Percentiles rank a stretch among this genome's conserved stretches.
phyloP scores from a whole-genome alignment of 2,888 invertebrate genomes.

The Napeogenes inachia region DNA sequence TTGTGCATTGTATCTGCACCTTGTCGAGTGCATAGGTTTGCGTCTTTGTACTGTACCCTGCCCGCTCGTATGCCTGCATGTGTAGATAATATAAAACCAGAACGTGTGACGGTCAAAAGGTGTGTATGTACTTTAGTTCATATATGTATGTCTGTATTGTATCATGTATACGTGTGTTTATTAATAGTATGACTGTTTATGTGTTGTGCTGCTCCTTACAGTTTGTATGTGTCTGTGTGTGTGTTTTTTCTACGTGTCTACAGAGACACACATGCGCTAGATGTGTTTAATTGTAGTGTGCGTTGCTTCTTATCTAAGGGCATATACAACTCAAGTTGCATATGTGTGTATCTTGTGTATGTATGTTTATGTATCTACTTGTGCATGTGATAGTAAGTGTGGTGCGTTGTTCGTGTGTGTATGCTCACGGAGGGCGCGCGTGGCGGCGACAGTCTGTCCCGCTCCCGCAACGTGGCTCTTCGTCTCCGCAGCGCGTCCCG shows the following conservation, averaged over 20 bases:
- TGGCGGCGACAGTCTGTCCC: conserved; percentile 72
- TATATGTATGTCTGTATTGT: no score
- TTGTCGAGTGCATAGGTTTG: neutral
- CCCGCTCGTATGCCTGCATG: no score
- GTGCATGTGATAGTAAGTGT: no score
- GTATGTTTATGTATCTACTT: neutral
- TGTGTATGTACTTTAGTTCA: no score
- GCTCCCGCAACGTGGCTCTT: conserved; percentile 80
- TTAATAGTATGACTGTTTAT: neutral
- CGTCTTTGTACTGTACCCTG: neutral
- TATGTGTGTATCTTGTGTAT: neutral
- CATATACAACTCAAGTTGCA: neutral
- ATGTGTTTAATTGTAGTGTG: no score
- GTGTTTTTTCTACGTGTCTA: neutral
- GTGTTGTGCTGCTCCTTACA: neutral
- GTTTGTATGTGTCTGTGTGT: neutral
- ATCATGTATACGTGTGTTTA: no score
- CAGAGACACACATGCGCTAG: no score
- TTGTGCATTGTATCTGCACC: no score
- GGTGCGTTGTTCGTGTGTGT: neutral
- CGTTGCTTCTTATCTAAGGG: no score
- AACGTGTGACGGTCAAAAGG: no score
- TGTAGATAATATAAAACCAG: no score
- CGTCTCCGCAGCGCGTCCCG: conserved; percentile 84
- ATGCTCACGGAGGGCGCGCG: conserved; percentile 54